These are phyloP conservation scores for Latrodectus elegans DNA, from an alignment of 2,888 invertebrate genomes.

Conservation along the genomic window DNA sequence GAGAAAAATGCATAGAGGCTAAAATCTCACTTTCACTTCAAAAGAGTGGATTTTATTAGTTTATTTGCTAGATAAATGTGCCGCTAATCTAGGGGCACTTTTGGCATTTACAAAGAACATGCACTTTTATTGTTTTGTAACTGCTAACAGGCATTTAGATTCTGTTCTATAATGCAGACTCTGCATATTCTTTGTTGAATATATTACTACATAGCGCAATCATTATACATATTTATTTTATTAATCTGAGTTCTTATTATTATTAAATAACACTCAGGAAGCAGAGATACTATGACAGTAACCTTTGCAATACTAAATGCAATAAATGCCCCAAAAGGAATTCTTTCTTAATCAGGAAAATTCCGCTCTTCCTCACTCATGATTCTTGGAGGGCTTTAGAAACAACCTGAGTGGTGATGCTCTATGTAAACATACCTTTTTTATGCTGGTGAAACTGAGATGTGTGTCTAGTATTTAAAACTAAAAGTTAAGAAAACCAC, in stretches of 20 bases:
- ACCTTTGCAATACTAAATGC: conserved; percentile 62
- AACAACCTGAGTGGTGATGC: conserved; percentile 42
- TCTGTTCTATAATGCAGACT: conserved; percentile 1
- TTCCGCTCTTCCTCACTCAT: not conserved
- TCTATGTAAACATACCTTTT: conserved; percentile 1
- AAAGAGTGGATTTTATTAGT: conserved; percentile 59
- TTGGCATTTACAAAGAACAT: conserved; percentile 65
- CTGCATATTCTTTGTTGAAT: not conserved
- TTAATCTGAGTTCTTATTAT: conserved; percentile 26
- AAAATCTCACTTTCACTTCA: conserved; percentile 66
- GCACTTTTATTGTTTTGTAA: conserved; percentile 62
- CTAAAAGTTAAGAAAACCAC: conserved; percentile 74
- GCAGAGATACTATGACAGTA: conserved; percentile 63
- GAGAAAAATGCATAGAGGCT: conserved; percentile 66
- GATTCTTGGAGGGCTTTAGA: conserved; percentile 39
- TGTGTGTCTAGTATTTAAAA: conserved; percentile 16
- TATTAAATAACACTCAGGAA: conserved; percentile 57
- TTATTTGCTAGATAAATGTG: conserved; percentile 69
- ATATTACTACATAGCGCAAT: conserved; percentile 17
- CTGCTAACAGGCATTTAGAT: conserved; percentile 43
- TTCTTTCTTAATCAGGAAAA: conserved; percentile 4
- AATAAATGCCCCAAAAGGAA: conserved; percentile 53
- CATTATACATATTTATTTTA: conserved; percentile 11
- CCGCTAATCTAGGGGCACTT: conserved; percentile 68
- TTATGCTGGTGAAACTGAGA: conserved; percentile 26